phyloP scores from a whole-genome alignment of 2,888 invertebrate species.

The Cylloceria caligata region DNA sequence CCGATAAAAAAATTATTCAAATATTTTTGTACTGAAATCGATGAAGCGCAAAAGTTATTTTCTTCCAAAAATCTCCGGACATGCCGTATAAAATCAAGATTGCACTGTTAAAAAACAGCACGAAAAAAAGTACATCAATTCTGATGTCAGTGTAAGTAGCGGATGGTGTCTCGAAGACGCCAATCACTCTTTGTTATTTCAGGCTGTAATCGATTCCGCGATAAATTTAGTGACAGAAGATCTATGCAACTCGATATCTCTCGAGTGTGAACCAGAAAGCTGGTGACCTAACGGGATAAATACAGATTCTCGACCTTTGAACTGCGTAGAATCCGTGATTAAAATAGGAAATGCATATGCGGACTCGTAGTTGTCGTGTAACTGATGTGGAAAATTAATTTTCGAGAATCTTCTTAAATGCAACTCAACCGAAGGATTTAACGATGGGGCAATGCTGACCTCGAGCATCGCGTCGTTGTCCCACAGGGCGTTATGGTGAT shows the following conservation, averaged over 20 bases:
- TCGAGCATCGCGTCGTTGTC: slow-evolving; percentile 83
- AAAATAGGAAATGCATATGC: slow-evolving; percentile 30
- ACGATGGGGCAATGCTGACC: too few species aligned
- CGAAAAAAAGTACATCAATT: slow-evolving; percentile 1
- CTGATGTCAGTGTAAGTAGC: neutral
- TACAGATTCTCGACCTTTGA: slow-evolving; percentile 57
- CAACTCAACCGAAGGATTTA: too few species aligned
- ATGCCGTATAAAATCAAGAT: too few species aligned
- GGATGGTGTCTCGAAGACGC: neutral
- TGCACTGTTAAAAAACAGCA: neutral
- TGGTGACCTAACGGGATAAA: neutral
- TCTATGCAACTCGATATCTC: neutral
- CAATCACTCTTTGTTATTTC: slow-evolving; percentile 9
- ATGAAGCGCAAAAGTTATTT: too few species aligned
- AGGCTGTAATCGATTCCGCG: slow-evolving; percentile 3
- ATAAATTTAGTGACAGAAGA: slow-evolving; percentile 21
- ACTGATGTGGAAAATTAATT: too few species aligned
- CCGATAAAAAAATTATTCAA: too few species aligned
- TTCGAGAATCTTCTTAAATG: too few species aligned
- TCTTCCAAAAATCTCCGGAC: too few species aligned
- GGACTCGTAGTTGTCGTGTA: too few species aligned
- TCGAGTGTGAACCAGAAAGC: slow-evolving; percentile 12
- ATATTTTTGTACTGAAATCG: too few species aligned
- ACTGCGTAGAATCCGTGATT: slow-evolving; percentile 37
- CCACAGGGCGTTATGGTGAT: slow-evolving; percentile 80